These are phyloP conservation scores for Portunus trituberculatus DNA, from an alignment of 1,140 invertebrate species.

Conservation along the genomic window DNA sequence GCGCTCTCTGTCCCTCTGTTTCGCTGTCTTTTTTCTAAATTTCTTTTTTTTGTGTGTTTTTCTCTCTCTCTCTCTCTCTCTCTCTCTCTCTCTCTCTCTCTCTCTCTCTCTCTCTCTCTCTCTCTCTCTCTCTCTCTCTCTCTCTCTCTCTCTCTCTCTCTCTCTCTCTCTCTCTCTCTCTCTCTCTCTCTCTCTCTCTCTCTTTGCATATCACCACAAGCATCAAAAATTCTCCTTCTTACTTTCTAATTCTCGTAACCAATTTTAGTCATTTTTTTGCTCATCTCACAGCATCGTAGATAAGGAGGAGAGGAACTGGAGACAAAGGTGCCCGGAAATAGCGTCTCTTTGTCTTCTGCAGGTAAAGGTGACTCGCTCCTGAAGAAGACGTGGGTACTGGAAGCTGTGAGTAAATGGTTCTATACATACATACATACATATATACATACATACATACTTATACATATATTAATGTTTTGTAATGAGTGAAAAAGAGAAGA, in stretches of 20 bases:
- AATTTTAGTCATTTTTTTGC: not conserved
- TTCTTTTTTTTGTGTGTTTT: not conserved
- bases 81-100: slow-evolving; percentile 5
- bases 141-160: no score
- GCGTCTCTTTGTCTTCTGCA: not conserved
- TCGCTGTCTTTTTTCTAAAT: not conserved
- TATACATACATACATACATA: no score
- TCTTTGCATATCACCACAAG: no score
- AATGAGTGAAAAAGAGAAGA: no score
- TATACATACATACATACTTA: no score
- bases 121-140: not conserved
- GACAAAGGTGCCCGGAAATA: not conserved
- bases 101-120: not conserved
- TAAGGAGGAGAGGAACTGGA: no score
- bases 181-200: no score
- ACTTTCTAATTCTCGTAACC: not conserved
- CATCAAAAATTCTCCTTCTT: not conserved
- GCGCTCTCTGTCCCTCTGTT: not conserved
- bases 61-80: not conserved
- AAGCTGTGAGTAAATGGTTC: not conserved
- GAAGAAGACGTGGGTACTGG: not conserved
- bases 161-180: no score
- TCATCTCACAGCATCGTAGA: not conserved
- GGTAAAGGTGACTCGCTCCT: not conserved
- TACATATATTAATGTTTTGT: no score